phyloP scores from a whole-genome alignment of 2,888 invertebrate species.

The Pterostichus niger region DNA sequence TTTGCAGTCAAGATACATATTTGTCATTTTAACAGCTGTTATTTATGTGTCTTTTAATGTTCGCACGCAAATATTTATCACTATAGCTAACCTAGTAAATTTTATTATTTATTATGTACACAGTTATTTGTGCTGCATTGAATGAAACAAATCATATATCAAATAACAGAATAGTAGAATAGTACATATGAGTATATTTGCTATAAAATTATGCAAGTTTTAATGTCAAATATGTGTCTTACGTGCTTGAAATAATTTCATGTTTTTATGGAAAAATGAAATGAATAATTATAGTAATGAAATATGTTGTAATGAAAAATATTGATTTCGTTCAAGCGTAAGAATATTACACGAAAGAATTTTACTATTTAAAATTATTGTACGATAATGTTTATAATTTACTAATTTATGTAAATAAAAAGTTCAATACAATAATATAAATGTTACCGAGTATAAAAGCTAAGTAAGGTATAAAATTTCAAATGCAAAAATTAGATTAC shows the following conservation, averaged over 20 bases:
- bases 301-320: constrained; percentile 8
- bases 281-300: constrained; percentile 24
- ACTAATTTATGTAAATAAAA: neutral
- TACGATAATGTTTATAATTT: neutral
- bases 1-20: neutral
- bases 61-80: constrained; percentile 19
- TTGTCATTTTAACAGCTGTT: neutral
- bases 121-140: constrained; percentile 25
- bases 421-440: neutral
- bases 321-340: constrained; percentile 9
- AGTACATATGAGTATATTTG: neutral
- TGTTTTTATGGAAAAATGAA: constrained; percentile 15
- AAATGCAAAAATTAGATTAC: no score
- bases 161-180: neutral
- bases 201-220: constrained; percentile 44
- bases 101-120: constrained; percentile 18
- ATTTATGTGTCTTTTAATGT: neutral
- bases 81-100: constrained; percentile 14
- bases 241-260: constrained; percentile 35
- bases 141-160: neutral
- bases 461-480: no score
- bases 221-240: constrained; percentile 24
- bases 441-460: no score
- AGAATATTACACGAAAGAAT: neutral
- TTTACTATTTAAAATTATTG: neutral